These are phyloP conservation scores for Oryzias celebensis DNA, from an alignment of 2,113 vertebrate species.

Conservation along the genomic window DNA sequence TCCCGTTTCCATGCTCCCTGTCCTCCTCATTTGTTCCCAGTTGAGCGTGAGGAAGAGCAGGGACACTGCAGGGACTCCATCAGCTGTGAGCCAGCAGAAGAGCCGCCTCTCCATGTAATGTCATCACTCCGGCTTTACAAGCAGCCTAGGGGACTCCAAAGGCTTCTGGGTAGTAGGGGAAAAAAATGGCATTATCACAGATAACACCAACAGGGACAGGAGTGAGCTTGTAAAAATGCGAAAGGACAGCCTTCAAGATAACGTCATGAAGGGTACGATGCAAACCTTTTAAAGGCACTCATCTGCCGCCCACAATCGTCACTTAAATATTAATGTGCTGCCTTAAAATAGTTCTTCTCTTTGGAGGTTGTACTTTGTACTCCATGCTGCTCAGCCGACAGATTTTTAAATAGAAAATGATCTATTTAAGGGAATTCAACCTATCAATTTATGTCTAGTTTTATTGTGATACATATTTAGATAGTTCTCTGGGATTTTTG, in stretches of 20 bases:
- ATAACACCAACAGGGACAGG: neutral
- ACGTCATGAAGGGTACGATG: neutral
- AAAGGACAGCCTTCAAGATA: neutral
- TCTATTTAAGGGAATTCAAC: constrained; percentile 20
- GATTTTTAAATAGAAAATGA: constrained; percentile 50
- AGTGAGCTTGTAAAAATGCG: neutral
- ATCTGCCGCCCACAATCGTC: constrained; percentile 18
- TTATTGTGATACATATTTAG: neutral
- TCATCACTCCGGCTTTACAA: constrained; percentile 65
- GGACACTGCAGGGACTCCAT: constrained; percentile 64
- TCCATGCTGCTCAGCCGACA: constrained; percentile 40
- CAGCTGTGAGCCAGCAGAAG: constrained; percentile 70
- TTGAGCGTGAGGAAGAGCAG: constrained; percentile 54
- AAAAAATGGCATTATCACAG: neutral
- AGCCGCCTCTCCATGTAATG: constrained; percentile 60
- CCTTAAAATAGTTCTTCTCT: constrained; percentile 41
- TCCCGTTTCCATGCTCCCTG: constrained; percentile 30
- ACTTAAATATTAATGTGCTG: constrained; percentile 52
- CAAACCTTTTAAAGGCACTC: constrained; percentile 4
- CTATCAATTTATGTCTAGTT: constrained; percentile 11
- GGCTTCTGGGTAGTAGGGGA: constrained; percentile 28
- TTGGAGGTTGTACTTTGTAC: constrained; percentile 1
- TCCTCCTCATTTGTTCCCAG: constrained; percentile 48
- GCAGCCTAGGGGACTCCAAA: constrained; percentile 67
- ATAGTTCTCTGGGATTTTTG: neutral